Evolutionary conservation across 2,888 invertebrate genomes (phyloP).

Genomic region (Thymelicus acteon): DNA sequence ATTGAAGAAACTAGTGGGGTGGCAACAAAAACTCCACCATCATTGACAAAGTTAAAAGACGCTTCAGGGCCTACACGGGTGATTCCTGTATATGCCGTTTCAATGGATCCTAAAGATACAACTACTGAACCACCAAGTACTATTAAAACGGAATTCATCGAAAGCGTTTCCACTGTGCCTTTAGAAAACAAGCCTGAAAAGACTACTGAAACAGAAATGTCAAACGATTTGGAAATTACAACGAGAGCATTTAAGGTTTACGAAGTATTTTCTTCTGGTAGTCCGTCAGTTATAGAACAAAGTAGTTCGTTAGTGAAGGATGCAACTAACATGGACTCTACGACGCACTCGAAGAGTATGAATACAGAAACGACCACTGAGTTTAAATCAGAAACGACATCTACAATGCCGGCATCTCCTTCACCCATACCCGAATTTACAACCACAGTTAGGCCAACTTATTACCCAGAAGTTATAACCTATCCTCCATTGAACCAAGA

Average conservation of each 20-base stretch:
- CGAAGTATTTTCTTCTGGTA: slow-evolving; percentile 67
- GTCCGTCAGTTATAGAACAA: slow-evolving; percentile 50
- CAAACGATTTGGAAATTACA: slow-evolving; percentile 63
- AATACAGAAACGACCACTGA: slow-evolving; percentile 74
- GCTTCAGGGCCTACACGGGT: slow-evolving; percentile 56
- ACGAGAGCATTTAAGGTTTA: slow-evolving; percentile 71
- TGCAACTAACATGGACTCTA: slow-evolving; percentile 53
- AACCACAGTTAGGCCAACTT: slow-evolving; percentile 51
- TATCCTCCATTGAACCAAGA: slow-evolving; percentile 71
- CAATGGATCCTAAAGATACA: slow-evolving; percentile 54
- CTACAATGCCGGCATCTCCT: slow-evolving; percentile 63
- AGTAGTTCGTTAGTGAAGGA: slow-evolving; percentile 50
- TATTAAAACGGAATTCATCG: slow-evolving; percentile 59
- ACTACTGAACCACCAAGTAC: slow-evolving; percentile 49
- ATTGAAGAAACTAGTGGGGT: slow-evolving; percentile 69
- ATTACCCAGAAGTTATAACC: slow-evolving; percentile 67
- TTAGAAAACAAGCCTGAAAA: slow-evolving; percentile 57
- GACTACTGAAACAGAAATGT: slow-evolving; percentile 54
- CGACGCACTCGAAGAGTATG: slow-evolving; percentile 57
- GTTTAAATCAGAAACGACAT: slow-evolving; percentile 66
- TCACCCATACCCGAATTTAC: slow-evolving; percentile 51
- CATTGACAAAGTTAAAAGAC: slow-evolving; percentile 48
- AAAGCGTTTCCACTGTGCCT: slow-evolving; percentile 75
- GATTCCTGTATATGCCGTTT: slow-evolving; percentile 59
- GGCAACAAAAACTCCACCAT: slow-evolving; percentile 55